phyloP scores from a whole-genome alignment of 2,888 invertebrate species.

The Agriopis aurantiaria region DNA sequence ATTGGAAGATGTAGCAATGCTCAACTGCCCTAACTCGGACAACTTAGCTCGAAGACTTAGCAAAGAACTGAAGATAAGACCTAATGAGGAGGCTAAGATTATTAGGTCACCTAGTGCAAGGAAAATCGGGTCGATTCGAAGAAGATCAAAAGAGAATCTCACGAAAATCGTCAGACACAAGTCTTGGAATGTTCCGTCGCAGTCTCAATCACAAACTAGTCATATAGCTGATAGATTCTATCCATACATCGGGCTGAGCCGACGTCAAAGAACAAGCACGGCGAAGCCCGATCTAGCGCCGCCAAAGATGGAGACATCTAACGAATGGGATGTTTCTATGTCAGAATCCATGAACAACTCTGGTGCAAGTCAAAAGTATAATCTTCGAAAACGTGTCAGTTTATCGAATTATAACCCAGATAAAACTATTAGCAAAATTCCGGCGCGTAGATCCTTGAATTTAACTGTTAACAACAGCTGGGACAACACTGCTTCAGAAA shows the following conservation, averaged over 20 bases:
- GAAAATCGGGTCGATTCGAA: slow-evolving; percentile 91
- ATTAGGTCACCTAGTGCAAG: slow-evolving; percentile 93
- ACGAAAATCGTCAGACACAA: slow-evolving; percentile 87
- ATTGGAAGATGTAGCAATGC: slow-evolving; percentile 88
- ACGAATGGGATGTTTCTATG: slow-evolving; percentile 68
- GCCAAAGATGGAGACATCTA: slow-evolving; percentile 56
- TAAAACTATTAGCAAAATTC: slow-evolving; percentile 68
- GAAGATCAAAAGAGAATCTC: slow-evolving; percentile 89
- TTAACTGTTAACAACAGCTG: slow-evolving; percentile 66
- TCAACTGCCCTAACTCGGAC: slow-evolving; percentile 88
- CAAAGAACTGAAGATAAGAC: slow-evolving; percentile 90
- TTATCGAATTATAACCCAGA: slow-evolving; percentile 69
- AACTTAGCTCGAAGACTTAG: slow-evolving; percentile 90
- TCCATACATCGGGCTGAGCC: slow-evolving; percentile 83
- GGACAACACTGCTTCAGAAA: slow-evolving; percentile 67
- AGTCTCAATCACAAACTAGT: slow-evolving; percentile 75
- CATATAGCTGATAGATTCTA: slow-evolving; percentile 79
- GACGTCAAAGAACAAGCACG: slow-evolving; percentile 74
- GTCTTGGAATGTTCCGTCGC: slow-evolving; percentile 88
- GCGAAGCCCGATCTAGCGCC: slow-evolving; percentile 63
- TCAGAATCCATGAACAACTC: slow-evolving; percentile 69
- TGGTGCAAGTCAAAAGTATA: slow-evolving; percentile 69
- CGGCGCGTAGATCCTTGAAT: slow-evolving; percentile 73
- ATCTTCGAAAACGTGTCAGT: slow-evolving; percentile 70
- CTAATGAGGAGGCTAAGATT: slow-evolving; percentile 89